Evolutionary conservation across 2,113 vertebrate genomes (phyloP).

Genomic region (Neoarius graeffei): DNA sequence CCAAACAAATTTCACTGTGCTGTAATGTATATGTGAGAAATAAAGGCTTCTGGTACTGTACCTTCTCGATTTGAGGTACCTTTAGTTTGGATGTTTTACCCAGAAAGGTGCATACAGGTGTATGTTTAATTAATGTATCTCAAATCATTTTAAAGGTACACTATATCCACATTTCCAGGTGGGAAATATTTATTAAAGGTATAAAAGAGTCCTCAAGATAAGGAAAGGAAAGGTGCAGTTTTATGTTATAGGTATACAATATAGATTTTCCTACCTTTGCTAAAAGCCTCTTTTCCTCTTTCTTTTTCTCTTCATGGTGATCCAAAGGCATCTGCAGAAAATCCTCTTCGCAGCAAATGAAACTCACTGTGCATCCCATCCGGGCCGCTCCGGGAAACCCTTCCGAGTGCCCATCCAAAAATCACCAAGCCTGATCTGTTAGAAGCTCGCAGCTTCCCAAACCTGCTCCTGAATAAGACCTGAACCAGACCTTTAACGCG

Average conservation of each 20-base stretch:
- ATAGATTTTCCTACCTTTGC: conserved; percentile 60
- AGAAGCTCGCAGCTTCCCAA: conserved; percentile 5
- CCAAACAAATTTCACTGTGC: too few relatives aligned
- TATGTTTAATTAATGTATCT: too few relatives aligned
- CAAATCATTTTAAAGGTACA: neutral
- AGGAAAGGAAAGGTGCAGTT: neutral
- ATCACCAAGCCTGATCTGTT: neutral
- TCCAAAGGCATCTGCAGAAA: conserved; percentile 74
- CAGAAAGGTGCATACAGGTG: too few relatives aligned
- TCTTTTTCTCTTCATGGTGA: conserved; percentile 72
- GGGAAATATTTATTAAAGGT: neutral
- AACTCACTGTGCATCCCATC: conserved; percentile 85
- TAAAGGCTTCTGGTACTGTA: too few relatives aligned
- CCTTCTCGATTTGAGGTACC: too few relatives aligned
- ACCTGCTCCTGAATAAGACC: neutral
- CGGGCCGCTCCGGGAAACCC: conserved; percentile 63
- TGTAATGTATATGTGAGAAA: too few relatives aligned
- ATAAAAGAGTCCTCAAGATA: neutral
- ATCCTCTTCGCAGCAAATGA: conserved; percentile 82
- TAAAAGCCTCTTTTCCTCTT: conserved; percentile 62
- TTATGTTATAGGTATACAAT: neutral
- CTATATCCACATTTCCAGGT: neutral
- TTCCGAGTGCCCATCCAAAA: conserved; percentile 66
- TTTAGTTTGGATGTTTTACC: too few relatives aligned
- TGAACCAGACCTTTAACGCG: neutral